These are phyloP conservation scores for Phoenoteleia sp. DNA, from an alignment of 2,888 invertebrate genomes.

Conservation along the genomic window DNA sequence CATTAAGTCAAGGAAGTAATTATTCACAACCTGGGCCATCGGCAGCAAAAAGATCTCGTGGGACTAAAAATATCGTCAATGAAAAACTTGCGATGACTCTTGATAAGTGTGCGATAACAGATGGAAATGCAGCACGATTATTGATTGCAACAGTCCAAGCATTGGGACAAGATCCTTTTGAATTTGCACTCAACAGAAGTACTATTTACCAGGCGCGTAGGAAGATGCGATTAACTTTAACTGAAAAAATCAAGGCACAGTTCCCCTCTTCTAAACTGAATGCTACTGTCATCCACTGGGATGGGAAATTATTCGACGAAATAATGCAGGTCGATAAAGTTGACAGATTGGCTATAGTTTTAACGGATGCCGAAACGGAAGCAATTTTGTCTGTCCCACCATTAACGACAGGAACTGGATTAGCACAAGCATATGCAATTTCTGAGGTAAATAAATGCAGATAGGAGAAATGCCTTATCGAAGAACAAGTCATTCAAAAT, in stretches of 20 bases:
- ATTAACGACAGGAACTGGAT: constrained; percentile 54
- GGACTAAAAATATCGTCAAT: constrained; percentile 62
- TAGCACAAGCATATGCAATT: constrained; percentile 58
- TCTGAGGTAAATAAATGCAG: constrained; percentile 45
- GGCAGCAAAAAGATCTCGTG: constrained; percentile 56
- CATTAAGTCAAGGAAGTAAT: constrained; percentile 48
- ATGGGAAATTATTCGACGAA: constrained; percentile 33
- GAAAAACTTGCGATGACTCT: constrained; percentile 72
- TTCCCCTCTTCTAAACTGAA: constrained; percentile 44
- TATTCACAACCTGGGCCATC: constrained; percentile 29
- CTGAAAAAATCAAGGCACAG: constrained; percentile 41
- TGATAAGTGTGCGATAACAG: constrained; percentile 69
- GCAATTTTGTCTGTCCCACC: constrained; percentile 53
- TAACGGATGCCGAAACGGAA: constrained; percentile 50
- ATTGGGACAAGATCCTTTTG: constrained; percentile 52
- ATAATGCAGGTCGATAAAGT: constrained; percentile 28
- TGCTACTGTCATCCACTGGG: constrained; percentile 31
- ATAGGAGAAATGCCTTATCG: constrained; percentile 10
- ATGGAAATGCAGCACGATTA: constrained; percentile 66
- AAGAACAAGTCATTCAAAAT: constrained; percentile 23
- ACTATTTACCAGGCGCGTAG: constrained; percentile 55
- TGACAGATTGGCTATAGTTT: constrained; percentile 48
- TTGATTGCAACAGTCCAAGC: constrained; percentile 63
- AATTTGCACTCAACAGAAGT: constrained; percentile 58
- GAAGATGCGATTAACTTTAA: constrained; percentile 40